A percentile compares a stretch with the other conserved stretches of the same genome.
Evolutionary conservation across 2,888 invertebrate species (phyloP).

Genomic region (Clepsis dumicolana): DNA sequence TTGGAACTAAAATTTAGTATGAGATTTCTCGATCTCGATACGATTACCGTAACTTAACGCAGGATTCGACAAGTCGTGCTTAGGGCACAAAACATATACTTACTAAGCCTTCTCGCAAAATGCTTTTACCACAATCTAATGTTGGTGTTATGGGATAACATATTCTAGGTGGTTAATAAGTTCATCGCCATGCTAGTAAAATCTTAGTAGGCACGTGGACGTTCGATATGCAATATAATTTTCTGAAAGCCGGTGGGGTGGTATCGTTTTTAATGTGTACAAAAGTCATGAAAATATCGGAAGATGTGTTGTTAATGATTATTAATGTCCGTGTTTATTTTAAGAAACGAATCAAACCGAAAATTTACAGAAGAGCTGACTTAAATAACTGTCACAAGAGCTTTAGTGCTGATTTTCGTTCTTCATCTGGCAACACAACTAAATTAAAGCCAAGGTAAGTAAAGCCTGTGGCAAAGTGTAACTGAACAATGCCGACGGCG

Average conservation of each 20-base stretch:
- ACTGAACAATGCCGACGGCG: constrained; percentile 35
- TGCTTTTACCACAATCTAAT: not conserved
- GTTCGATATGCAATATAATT: not conserved
- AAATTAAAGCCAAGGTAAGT: constrained; percentile 31
- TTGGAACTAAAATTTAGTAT: too few species aligned
- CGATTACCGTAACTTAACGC: too few species aligned
- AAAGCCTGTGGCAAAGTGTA: constrained; percentile 31
- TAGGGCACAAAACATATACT: not conserved
- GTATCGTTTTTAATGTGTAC: not conserved
- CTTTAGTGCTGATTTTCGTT: constrained; percentile 15
- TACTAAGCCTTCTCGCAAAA: not conserved
- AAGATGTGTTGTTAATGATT: not conserved
- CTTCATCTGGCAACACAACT: constrained; percentile 29
- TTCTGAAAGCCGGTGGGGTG: not conserved
- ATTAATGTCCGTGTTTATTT: too few species aligned
- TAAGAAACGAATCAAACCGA: not conserved
- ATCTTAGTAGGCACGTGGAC: too few species aligned
- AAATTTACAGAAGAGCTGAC: not conserved
- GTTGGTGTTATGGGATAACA: not conserved
- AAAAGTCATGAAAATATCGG: not conserved
- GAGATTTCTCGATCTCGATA: too few species aligned
- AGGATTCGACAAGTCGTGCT: too few species aligned
- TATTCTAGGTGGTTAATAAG: not conserved
- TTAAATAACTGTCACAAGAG: constrained; percentile 15
- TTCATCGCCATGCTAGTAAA: not conserved